A percentile compares a stretch with the other conserved stretches of the same genome.
Evolutionary conservation across 2,888 invertebrate genomes (phyloP).

Genomic region (Clostera curtula): DNA sequence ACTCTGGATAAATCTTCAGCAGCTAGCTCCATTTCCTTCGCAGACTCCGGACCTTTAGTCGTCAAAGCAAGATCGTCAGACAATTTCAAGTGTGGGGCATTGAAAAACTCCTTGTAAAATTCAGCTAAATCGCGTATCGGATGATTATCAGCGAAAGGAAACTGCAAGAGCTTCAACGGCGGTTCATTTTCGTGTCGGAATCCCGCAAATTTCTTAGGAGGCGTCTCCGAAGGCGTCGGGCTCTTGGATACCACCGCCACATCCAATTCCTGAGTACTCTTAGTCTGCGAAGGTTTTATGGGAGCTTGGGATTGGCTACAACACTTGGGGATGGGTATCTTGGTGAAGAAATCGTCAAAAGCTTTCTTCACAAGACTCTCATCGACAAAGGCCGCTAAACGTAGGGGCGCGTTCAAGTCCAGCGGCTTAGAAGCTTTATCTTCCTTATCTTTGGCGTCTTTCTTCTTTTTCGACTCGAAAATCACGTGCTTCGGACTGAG

Average conservation of each 20-base stretch:
- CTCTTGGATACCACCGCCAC: constrained; percentile 42
- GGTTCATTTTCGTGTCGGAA: constrained; percentile 71
- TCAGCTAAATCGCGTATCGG: constrained; percentile 83
- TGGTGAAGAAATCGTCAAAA: constrained; percentile 50
- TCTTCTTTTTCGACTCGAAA: constrained; percentile 76
- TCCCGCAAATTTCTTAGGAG: constrained; percentile 60
- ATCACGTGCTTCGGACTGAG: constrained; percentile 80
- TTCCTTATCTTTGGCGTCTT: constrained; percentile 54
- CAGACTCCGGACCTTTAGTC: constrained; percentile 30
- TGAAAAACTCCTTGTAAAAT: constrained; percentile 88
- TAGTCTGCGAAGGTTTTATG: constrained; percentile 29
- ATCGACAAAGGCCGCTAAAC: constrained; percentile 85
- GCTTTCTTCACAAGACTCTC: constrained; percentile 45
- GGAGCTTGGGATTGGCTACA: constrained; percentile 41
- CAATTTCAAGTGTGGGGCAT: constrained; percentile 73
- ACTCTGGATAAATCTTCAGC: constrained; percentile 79
- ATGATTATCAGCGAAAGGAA: constrained; percentile 84
- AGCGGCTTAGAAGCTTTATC: constrained; percentile 46
- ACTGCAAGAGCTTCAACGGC: constrained; percentile 82
- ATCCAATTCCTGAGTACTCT: constrained; percentile 57
- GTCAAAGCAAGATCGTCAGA: constrained; percentile 34
- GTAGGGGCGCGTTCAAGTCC: constrained; percentile 82
- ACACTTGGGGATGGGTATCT: constrained; percentile 51
- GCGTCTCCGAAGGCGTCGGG: constrained; percentile 55
- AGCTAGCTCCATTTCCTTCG: constrained; percentile 47